Percentiles rank a stretch among this genome's conserved stretches.
Conservation (phyloP, 2,888 invertebrate genomes). For the Drosophila buzzatii region DNA sequence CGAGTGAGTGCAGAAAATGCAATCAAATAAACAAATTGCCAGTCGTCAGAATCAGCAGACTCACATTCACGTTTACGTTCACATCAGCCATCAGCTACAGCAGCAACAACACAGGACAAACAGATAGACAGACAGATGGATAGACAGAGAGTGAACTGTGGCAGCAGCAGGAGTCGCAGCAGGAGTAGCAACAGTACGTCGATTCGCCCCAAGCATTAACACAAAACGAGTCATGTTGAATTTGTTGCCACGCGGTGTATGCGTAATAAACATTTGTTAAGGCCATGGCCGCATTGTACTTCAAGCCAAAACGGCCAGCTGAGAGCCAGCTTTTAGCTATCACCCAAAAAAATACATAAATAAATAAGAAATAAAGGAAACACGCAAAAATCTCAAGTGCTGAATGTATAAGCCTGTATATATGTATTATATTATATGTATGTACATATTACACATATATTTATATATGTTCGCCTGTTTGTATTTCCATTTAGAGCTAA, state of each 20-base stretch:
- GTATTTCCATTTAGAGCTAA: background rate
- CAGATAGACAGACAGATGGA: background rate
- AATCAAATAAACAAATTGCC: constrained; percentile 70
- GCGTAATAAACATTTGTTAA: constrained; percentile 60
- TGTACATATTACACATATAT: no score
- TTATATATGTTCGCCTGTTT: background rate
- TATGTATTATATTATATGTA: background rate
- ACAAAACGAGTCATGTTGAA: constrained; percentile 51
- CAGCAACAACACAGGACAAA: constrained; percentile 1
- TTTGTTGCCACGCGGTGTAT: constrained; percentile 58
- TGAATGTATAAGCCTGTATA: background rate
- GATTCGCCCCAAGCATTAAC: constrained; percentile 45
- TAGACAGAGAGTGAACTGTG: background rate
- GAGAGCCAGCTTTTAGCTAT: background rate
- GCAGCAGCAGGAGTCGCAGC: background rate
- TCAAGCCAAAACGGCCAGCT: constrained; percentile 1
- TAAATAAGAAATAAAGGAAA: background rate
- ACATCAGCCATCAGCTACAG: constrained; percentile 15
- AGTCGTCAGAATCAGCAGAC: constrained; percentile 53
- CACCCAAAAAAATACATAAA: background rate
- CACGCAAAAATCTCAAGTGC: background rate
- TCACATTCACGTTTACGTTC: constrained; percentile 24
- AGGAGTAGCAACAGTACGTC: constrained; percentile 1
- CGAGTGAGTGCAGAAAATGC: constrained; percentile 49
- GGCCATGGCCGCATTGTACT: constrained; percentile 4